These are phyloP conservation scores for Psittacula echo DNA, from an alignment of 2,797 vertebrate species.

Conservation along the genomic window DNA sequence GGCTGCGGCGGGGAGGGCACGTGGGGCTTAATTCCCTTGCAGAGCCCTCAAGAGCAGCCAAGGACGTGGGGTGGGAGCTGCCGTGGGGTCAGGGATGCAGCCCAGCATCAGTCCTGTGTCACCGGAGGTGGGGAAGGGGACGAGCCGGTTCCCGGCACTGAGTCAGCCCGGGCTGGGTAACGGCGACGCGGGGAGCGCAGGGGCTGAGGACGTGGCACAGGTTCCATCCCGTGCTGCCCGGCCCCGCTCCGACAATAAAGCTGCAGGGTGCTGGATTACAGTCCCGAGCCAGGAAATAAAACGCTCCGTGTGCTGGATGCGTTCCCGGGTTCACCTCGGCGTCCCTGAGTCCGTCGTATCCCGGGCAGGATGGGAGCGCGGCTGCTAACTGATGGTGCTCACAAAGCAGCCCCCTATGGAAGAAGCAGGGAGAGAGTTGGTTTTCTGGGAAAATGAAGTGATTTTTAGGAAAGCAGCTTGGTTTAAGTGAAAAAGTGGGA, in stretches of 20 bases:
- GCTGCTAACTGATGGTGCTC: neutral
- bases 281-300: neutral
- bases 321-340: neutral
- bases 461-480: neutral
- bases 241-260: fast-evolving
- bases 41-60: neutral
- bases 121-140: neutral
- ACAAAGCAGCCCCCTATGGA: neutral
- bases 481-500: neutral
- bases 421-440: neutral
- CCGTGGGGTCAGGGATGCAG: conserved; percentile 10
- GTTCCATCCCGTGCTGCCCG: neutral
- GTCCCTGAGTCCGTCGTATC: fast-evolving
- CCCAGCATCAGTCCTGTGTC: neutral
- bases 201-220: neutral
- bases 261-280: neutral
- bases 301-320: neutral
- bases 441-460: too few species aligned
- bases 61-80: conserved; percentile 4
- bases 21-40: neutral
- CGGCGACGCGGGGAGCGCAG: fast-evolving
- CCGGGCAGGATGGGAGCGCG: fast-evolving
- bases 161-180: neutral
- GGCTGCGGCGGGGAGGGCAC: neutral
- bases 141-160: neutral